Evolutionary conservation across 2,113 vertebrate species (phyloP), one percentile per base, ranked within the genome.

Genomic region (Excalfactoria chinensis): DNA sequence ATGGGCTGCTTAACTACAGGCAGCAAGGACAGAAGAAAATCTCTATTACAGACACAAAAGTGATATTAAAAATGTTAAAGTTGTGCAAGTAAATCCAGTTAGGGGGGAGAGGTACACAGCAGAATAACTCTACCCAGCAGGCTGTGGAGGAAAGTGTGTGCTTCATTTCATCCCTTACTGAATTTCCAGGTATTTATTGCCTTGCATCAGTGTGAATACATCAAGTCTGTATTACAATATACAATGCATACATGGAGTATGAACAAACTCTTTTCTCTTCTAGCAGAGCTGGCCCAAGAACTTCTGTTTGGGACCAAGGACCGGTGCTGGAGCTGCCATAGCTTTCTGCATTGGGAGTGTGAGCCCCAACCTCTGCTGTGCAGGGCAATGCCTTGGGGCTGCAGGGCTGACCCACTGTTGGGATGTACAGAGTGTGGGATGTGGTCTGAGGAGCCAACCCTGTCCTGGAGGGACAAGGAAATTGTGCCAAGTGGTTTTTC

Each of bases 21-120:
- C 86, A 95, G 75, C 74, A 94, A 93, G 92, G 93, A 78, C 35
- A 70, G 83, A 78, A 82, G 64, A 80, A 96, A 96, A 96, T 85
- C 60, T 95, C 71, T 94, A 35, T 51, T 87, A 56, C 84, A 88
- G 89, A 73, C 60, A 84, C 68, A 91, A 85, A 91, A 94, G 77
- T 2, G 6, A 64, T 84, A 88, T 86, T 86, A 95, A 86, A 94
- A 88, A 79, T 37, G 30, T 85, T 91, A 85, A 95, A 72, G 71
- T 55, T 95, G 85, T 7, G 3, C 64, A 64, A 80, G 74, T 26
- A 95, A 93, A 96, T 94, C 77, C 62, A 58, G 58, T 76, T 67
- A 91, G 37, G 83, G 59, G 56, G 82, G 35, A 80, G 71, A 82
- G 4, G 77, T 55, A 43, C 16, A 13, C 32, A 67, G 53, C 58